Base-by-base conservation (phyloP, 2,888 invertebrate genomes). In the Agriopis marginaria region DNA sequence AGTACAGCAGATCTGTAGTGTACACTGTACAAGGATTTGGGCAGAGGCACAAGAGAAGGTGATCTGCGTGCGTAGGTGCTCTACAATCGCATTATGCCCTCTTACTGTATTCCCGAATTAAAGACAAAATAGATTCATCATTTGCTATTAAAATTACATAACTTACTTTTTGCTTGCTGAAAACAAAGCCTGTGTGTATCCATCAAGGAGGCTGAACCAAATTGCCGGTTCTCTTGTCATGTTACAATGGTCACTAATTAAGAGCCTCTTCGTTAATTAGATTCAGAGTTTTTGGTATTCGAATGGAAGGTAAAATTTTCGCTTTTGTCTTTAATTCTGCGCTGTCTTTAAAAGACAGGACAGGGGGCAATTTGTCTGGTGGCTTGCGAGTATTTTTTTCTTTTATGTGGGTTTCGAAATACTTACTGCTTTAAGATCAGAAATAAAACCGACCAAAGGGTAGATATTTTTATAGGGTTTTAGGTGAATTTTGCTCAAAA, bases 181-280 rank as follows among this genome's bases (percentile, higher is more conserved):
- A 53, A 32, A 12, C 3, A 39, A 8, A 1, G 44, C 10, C 89
- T 5, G 89, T 91, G 84, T 87, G 89, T 91, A 78, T 75, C 73
- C 73, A 75, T 71, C 69, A 77, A 77, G 72, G 79, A 83, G 85
- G 88, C 79, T 81, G 82, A 78, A 86, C 86, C 83, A 82, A 90
- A 92, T 89, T 86, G 88, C 86, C 80, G 88, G 89, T 85, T 89
- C 89, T 86, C 89, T 86, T 91, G 92, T 91, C 92, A 89, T 86
- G 87, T 86, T 89, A 92, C 93, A 92, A 93, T 92, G 86, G 90
- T 85, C 89, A 91, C 92, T 93, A 93, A 93, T 93, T 92, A 93
- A 92, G 90, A 88, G 86, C 86, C 87, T 86, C 84, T 74, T 75
- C 82, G 87, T 89, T 92, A 93, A 93, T 93, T 90, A 91, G 86